phyloP scores from a whole-genome alignment of 2,797 vertebrate genomes.

The Gouania willdenowi region DNA sequence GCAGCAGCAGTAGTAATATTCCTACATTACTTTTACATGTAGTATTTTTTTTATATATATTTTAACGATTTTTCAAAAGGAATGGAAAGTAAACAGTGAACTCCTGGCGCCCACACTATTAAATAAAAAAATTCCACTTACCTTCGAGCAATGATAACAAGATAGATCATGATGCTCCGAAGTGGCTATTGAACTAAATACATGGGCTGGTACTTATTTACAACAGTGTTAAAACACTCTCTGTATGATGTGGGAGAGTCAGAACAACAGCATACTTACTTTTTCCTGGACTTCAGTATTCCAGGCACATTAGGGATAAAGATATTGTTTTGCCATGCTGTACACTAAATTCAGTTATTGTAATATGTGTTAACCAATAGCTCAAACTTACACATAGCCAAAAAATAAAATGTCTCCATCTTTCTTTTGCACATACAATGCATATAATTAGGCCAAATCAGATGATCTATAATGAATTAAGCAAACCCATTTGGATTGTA shows the following conservation, averaged over 20 bases:
- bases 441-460: too few relatives aligned
- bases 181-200: too few relatives aligned
- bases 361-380: slow-evolving; percentile 1
- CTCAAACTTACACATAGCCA: slow-evolving; percentile 16
- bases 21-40: neutral
- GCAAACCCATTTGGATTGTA: too few relatives aligned
- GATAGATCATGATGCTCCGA: neutral
- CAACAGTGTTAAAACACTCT: neutral
- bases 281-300: slow-evolving; percentile 5
- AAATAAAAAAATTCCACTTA: slow-evolving; percentile 38
- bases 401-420: slow-evolving; percentile 1
- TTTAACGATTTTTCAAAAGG: neutral
- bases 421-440: slow-evolving; percentile 5
- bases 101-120: neutral
- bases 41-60: neutral
- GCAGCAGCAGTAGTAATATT: slow-evolving; percentile 5
- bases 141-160: slow-evolving; percentile 26
- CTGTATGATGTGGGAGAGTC: neutral
- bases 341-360: slow-evolving; percentile 1
- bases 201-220: slow-evolving; percentile 1
- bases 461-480: too few relatives aligned
- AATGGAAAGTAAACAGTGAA: neutral
- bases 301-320: slow-evolving; percentile 10
- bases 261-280: slow-evolving; percentile 42
- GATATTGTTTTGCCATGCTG: slow-evolving; percentile 2